Conservation (phyloP, 2,113 vertebrate genomes). For the Numenius arquata region DNA sequence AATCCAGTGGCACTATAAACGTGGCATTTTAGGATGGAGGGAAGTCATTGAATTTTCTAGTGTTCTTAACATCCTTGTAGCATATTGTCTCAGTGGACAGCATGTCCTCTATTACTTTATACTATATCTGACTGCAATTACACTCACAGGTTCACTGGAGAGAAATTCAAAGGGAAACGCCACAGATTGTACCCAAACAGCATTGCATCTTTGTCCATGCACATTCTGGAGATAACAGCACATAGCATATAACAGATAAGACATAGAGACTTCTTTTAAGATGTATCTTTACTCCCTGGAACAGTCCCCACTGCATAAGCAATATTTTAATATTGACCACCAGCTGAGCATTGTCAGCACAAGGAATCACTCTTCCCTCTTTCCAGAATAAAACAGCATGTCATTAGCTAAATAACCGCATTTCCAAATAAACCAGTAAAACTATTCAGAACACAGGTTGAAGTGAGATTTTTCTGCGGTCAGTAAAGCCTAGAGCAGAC, state of each 20-base stretch:
- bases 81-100: background rate
- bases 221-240: background rate
- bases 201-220: background rate
- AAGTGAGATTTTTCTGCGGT: background rate
- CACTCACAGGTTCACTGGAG: background rate
- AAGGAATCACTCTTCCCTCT: background rate
- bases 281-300: background rate
- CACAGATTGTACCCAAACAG: background rate
- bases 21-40: background rate
- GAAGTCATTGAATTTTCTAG: background rate
- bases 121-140: background rate
- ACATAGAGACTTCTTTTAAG: background rate
- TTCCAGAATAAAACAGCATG: background rate
- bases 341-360: fast-evolving
- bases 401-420: background rate
- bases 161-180: background rate
- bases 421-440: background rate
- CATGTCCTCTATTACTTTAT: background rate
- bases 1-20: background rate
- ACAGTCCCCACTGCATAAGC: background rate
- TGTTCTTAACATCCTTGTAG: background rate
- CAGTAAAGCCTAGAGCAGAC: background rate
- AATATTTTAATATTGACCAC: background rate
- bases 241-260: background rate
- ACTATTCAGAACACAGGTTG: background rate